A percentile compares a stretch with the other conserved stretches of the same genome.
These are phyloP conservation scores for Acrobasis repandana DNA, from an alignment of 2,888 invertebrate species.

Conservation along the genomic window DNA sequence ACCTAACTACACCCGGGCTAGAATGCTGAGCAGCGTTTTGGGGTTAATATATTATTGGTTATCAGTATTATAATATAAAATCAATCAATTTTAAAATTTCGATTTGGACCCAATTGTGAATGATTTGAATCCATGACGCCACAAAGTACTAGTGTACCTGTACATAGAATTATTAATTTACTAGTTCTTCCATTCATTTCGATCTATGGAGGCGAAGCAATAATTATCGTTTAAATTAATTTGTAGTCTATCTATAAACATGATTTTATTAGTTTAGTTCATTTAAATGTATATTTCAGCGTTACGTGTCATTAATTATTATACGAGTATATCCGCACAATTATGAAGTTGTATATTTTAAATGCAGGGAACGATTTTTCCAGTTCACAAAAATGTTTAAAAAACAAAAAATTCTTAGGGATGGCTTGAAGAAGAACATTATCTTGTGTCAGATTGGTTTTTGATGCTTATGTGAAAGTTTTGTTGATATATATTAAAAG, in stretches of 20 bases:
- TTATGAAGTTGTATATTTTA: slow-evolving; percentile 38
- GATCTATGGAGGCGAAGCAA: slow-evolving; percentile 64
- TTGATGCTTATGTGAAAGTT: no score
- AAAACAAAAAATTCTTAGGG: no score
- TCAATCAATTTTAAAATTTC: background rate
- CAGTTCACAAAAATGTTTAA: background rate
- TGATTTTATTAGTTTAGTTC: slow-evolving; percentile 57
- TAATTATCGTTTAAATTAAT: slow-evolving; percentile 57
- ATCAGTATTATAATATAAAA: no score
- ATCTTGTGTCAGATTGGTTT: no score
- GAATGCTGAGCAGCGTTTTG: no score
- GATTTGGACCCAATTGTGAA: no score
- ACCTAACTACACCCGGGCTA: no score
- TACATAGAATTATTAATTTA: slow-evolving; percentile 34
- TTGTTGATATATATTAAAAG: no score
- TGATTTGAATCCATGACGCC: slow-evolving; percentile 15
- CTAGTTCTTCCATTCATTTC: slow-evolving; percentile 59
- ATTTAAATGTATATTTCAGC: slow-evolving; percentile 48
- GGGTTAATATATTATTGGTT: no score
- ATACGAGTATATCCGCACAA: slow-evolving; percentile 63
- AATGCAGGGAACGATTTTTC: background rate
- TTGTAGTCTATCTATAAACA: slow-evolving; percentile 58
- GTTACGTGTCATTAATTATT: slow-evolving; percentile 44
- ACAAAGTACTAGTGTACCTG: slow-evolving; percentile 25
- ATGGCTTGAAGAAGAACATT: no score